Percentiles rank a stretch among this genome's conserved stretches.
Evolutionary conservation across 2,888 invertebrate genomes (phyloP).

Genomic region (Halocaridina rubra): DNA sequence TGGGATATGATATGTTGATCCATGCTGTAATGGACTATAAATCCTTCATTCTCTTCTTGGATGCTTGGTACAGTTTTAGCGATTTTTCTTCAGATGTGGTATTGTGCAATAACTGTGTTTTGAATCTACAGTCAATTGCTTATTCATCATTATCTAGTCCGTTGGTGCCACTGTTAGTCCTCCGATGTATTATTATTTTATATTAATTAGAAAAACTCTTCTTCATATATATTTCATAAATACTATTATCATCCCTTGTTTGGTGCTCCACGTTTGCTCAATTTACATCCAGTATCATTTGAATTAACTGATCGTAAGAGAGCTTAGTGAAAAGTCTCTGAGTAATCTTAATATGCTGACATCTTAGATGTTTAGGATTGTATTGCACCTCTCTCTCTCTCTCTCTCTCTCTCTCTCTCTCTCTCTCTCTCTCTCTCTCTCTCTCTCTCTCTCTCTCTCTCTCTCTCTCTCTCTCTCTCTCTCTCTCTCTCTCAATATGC

Average conservation of each 20-base stretch:
- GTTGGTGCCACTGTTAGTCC: neutral
- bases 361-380: neutral
- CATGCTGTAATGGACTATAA: neutral
- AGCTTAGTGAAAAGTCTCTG: too few species aligned
- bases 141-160: neutral
- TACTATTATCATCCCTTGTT: too few species aligned
- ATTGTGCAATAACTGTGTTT: neutral
- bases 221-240: too few species aligned
- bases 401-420: too few species aligned
- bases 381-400: neutral
- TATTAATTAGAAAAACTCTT: too few species aligned
- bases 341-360: neutral
- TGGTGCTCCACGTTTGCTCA: too few species aligned
- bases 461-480: neutral
- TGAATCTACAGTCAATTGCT: neutral
- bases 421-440: too few species aligned
- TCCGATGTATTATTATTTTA: too few species aligned
- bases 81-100: neutral
- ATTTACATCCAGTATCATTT: too few species aligned
- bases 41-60: neutral
- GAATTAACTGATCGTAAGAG: too few species aligned
- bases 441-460: neutral
- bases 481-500: neutral
- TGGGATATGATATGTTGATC: neutral
- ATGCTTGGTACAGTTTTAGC: neutral